Conservation (phyloP, 2,797 vertebrate species). For the Enteromius paludinosus region DNA sequence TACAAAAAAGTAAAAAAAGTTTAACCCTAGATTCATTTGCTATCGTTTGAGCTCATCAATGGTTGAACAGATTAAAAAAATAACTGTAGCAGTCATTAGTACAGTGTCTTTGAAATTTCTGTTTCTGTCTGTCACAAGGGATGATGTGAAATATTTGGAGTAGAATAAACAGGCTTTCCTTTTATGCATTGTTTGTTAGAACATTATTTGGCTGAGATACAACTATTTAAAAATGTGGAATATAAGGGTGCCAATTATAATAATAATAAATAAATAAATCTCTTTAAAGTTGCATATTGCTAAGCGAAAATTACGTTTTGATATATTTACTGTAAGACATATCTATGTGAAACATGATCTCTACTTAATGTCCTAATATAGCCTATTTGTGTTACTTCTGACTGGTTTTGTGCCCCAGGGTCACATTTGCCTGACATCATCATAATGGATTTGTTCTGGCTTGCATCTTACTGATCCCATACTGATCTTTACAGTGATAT, state of each 20-base stretch:
- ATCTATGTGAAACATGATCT: not conserved
- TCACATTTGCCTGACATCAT: not conserved
- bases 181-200: no score
- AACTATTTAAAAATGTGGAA: no score
- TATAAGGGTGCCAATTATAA: no score
- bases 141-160: no score
- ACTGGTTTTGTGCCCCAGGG: not conserved
- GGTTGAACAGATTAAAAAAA: not conserved
- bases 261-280: no score
- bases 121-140: no score
- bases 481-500: not conserved
- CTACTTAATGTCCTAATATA: not conserved
- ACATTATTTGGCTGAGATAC: no score
- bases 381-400: not conserved
- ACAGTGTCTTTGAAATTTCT: no score
- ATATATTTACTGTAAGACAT: not conserved
- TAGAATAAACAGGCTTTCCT: no score
- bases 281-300: no score
- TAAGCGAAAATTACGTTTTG: not conserved
- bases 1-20: not conserved
- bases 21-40: not conserved
- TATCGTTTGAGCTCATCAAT: not conserved
- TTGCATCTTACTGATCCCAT: not conserved
- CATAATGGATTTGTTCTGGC: not conserved
- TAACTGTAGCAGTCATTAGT: not conserved